Percentiles rank a stretch among this genome's conserved stretches.
Evolutionary conservation across 2,797 vertebrate genomes (phyloP).

Genomic region (Sebastes iracundus): DNA sequence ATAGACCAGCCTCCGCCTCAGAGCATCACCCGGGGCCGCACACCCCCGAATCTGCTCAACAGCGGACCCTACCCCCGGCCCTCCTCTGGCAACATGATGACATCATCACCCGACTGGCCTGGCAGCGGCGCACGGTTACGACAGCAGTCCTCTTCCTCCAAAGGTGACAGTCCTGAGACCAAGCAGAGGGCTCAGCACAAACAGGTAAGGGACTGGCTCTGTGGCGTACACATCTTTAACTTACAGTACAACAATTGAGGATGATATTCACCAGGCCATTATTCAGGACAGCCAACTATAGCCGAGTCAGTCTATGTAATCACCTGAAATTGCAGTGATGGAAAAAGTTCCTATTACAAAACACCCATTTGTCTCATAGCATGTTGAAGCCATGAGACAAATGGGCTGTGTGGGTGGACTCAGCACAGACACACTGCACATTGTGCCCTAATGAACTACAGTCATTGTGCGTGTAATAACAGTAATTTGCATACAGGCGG

Average conservation of each 20-base stretch:
- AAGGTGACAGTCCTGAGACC: conserved; percentile 96
- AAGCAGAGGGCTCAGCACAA: conserved; percentile 93
- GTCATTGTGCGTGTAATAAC: conserved; percentile 63
- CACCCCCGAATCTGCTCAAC: conserved; percentile 89
- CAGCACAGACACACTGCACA: conserved; percentile 27
- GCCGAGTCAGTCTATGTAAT: neutral
- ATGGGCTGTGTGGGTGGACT: conserved; percentile 31
- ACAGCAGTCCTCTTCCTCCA: conserved; percentile 96
- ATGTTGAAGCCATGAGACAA: neutral
- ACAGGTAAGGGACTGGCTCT: conserved; percentile 85
- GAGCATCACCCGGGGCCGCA: conserved; percentile 88
- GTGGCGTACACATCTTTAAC: neutral
- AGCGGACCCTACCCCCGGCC: conserved; percentile 91
- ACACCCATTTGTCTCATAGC: conserved; percentile 21
- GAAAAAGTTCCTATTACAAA: conserved; percentile 20
- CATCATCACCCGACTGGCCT: conserved; percentile 92
- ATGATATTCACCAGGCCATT: neutral
- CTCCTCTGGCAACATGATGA: conserved; percentile 91
- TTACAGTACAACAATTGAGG: neutral
- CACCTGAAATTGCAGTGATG: conserved; percentile 25
- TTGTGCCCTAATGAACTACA: conserved; percentile 58
- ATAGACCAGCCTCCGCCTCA: conserved; percentile 93
- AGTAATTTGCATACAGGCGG: conserved; percentile 62
- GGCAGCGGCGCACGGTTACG: conserved; percentile 89
- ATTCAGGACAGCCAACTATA: neutral